Evolutionary conservation across 1,140 invertebrate genomes (phyloP).

Genomic region (Helicorthomorpha holstii): DNA sequence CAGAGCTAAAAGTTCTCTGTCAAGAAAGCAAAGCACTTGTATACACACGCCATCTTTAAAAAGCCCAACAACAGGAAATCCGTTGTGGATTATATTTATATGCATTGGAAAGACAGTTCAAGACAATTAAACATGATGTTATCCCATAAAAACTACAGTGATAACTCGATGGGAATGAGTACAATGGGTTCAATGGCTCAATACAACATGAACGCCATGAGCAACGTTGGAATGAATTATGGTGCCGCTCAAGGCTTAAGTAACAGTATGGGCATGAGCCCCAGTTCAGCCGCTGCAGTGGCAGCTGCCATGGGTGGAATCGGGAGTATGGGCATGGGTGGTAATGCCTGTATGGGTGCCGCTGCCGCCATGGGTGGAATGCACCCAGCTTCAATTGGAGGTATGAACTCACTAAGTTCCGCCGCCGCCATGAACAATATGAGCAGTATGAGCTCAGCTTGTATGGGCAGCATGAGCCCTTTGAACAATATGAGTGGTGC

Average conservation of each 20-base stretch:
- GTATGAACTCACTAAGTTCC: constrained; percentile 27
- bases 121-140: too few species aligned
- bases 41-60: too few species aligned
- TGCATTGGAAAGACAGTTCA: too few species aligned
- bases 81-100: too few species aligned
- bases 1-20: too few species aligned
- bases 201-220: constrained; percentile 36
- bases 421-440: constrained; percentile 21
- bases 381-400: constrained; percentile 18
- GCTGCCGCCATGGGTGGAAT: constrained; percentile 28
- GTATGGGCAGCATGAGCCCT: constrained; percentile 19
- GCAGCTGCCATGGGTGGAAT: constrained; percentile 13
- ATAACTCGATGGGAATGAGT: constrained; percentile 17
- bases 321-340: constrained; percentile 28
- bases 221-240: constrained; percentile 38
- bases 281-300: constrained; percentile 52
- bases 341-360: constrained; percentile 47
- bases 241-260: constrained; percentile 33
- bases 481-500: constrained; percentile 16
- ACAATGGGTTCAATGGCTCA: constrained; percentile 18
- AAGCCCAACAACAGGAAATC: too few species aligned
- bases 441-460: constrained; percentile 9
- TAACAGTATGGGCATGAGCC: constrained; percentile 41
- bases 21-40: too few species aligned
- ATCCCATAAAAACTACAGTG: constrained; percentile 16